Percentiles rank a stretch among this genome's conserved stretches.
Conservation (phyloP, 2,888 invertebrate species). For the Agrotis puta region DNA sequence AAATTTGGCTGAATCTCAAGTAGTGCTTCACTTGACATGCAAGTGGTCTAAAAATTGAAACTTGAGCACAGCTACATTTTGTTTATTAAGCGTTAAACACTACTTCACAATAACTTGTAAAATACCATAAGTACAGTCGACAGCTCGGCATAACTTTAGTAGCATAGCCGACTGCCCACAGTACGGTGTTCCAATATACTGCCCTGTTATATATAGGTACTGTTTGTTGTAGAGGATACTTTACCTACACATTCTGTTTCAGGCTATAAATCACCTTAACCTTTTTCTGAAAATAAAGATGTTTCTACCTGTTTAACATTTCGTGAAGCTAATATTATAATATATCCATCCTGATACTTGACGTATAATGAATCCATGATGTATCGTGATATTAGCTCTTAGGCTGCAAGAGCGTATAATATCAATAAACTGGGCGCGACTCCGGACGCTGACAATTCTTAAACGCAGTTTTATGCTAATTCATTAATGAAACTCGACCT, state of each 20-base stretch:
- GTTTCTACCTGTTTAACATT: not conserved
- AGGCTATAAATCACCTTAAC: not conserved
- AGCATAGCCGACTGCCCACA: too few species aligned
- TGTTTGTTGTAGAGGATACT: not conserved
- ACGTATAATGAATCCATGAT: too few species aligned
- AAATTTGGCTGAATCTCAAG: conserved; percentile 62
- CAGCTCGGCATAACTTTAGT: not conserved
- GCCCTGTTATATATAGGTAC: not conserved
- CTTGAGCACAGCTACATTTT: not conserved
- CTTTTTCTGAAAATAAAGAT: not conserved
- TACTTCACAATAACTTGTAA: not conserved
- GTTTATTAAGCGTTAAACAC: not conserved
- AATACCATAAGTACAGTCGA: not conserved
- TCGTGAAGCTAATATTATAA: not conserved
- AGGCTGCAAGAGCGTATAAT: too few species aligned
- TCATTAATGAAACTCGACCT: not conserved
- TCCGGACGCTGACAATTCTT: not conserved
- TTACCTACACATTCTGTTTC: not conserved
- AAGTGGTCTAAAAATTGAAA: not conserved
- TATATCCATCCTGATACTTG: too few species aligned
- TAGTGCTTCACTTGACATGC: conserved; percentile 24
- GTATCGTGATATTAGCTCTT: too few species aligned
- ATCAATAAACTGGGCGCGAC: too few species aligned
- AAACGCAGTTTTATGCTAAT: not conserved
- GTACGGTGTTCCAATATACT: not conserved